Evolutionary conservation across 2,797 vertebrate species (phyloP), one percentile per base, ranked within the genome.

Genomic region (Acridotheres tristis): DNA sequence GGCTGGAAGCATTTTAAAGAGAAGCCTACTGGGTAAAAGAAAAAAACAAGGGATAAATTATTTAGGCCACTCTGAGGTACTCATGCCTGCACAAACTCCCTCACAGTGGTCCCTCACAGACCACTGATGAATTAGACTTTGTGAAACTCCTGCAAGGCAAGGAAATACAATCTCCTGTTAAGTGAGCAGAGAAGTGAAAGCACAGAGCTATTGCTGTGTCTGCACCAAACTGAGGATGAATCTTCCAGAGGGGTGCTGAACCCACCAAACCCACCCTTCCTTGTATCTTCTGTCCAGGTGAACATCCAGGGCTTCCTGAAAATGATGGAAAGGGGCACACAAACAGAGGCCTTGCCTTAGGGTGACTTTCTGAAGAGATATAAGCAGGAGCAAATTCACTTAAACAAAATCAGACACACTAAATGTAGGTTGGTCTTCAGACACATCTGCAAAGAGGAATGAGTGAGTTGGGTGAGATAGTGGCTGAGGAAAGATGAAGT

Each of bases 1-100:
- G 23, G 36, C 86, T 97, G 63, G 14, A 38, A 96, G 87, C 62
- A 77, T 95, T 95, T 95, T 94, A 78, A 96, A 87, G 34, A 74
- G 74, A 92, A 88, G 65, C 63, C 85, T 96, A 85, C 71, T 91
- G 91, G 86, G 78, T 90, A 90, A 88, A 86, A 69, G 55, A 40
- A 40, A 89, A 53, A 94, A 96, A 53, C 16, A 43, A 89, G 12
- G 23, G 21, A 79, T 94, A 73, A 92, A 83, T 83, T 68, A 94
- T 96, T 94, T 95, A 95, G 63, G 57, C 45, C 38, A 40, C 85
- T 95, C 38, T 88, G 89, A 91, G 53, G 61, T 83, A 85, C 42
- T 85, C 63, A 85, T 71, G 66, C 53, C 74, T 69, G 50, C 71
- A 89, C 73, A 93, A 94, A 38, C 25, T 72, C 65, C 43, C 53